A percentile compares a stretch with the other conserved stretches of the same genome.
These are phyloP conservation scores for Anoplolepis gracilipes DNA, from an alignment of 1,140 invertebrate genomes.

Conservation along the genomic window DNA sequence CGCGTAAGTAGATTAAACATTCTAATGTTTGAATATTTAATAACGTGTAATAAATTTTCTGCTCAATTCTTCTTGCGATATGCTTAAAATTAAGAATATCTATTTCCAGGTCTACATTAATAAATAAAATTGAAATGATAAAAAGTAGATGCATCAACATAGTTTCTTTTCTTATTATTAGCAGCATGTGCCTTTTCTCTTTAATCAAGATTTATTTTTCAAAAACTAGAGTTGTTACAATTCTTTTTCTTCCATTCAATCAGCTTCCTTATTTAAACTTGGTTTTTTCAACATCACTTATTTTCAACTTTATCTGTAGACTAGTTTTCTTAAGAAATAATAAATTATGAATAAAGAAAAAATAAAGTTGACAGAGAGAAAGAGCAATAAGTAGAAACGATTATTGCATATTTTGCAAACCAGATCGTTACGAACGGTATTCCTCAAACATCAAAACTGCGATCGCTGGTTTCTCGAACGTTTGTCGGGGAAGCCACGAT, in stretches of 20 bases:
- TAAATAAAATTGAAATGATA: not conserved
- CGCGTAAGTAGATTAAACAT: not conserved
- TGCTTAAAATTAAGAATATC: not conserved
- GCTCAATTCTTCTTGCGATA: not conserved
- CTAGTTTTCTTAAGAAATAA: not conserved
- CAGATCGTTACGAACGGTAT: not conserved
- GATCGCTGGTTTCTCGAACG: constrained; percentile 31
- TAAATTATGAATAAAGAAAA: not conserved
- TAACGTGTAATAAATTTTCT: constrained; percentile 2
- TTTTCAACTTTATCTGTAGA: not conserved
- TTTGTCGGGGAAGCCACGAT: constrained; percentile 41
- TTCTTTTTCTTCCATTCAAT: not conserved
- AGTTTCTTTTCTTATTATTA: not conserved
- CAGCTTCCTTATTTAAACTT: not conserved
- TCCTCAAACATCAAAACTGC: constrained; percentile 30
- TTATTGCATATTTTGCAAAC: constrained; percentile 15
- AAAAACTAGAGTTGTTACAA: not conserved
- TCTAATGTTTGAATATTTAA: not conserved
- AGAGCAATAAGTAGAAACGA: not conserved
- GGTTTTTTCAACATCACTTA: not conserved
- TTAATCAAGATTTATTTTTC: not conserved
- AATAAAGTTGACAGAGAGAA: not conserved
- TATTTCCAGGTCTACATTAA: not conserved
- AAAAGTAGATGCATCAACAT: not conserved
- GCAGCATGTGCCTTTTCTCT: not conserved